A percentile compares a stretch with the other conserved stretches of the same genome.
Conservation (phyloP, 2,888 invertebrate genomes). For the Lasiommata megera region DNA sequence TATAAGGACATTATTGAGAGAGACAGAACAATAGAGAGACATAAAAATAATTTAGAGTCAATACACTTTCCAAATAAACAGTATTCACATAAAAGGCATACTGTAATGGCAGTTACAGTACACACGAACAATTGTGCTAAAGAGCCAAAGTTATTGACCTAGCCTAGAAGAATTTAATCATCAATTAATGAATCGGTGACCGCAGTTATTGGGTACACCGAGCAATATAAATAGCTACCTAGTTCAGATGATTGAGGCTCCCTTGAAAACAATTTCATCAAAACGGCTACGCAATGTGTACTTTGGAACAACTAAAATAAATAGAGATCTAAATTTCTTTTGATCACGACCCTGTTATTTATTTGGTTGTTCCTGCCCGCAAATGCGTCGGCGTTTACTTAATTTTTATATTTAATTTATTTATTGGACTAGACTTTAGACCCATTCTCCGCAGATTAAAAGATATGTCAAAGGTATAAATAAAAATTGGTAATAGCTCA, state of each 20-base stretch:
- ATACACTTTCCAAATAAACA: not conserved
- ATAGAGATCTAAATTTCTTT: too few species aligned
- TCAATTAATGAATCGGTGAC: conserved; percentile 1
- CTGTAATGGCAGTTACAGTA: not conserved
- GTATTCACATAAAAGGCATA: too few species aligned
- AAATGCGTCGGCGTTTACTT: too few species aligned
- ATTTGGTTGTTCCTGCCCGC: not conserved
- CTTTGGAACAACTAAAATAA: not conserved
- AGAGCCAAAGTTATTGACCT: conserved; percentile 3
- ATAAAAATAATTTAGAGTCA: not conserved
- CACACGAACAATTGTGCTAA: not conserved
- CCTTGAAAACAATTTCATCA: conserved; percentile 7
- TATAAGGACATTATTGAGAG: too few species aligned
- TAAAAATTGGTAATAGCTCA: too few species aligned
- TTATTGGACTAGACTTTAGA: too few species aligned
- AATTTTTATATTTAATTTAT: too few species aligned
- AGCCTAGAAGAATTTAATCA: conserved; percentile 2
- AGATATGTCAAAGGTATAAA: too few species aligned
- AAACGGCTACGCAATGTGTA: not conserved
- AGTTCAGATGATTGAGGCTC: conserved; percentile 2
- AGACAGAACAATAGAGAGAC: too few species aligned
- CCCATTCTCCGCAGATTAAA: too few species aligned
- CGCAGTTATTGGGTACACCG: conserved; percentile 1
- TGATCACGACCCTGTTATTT: not conserved
- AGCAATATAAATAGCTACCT: not conserved